Conservation (phyloP, 2,797 vertebrate genomes). For the Paratrypauchen microcephalus region DNA sequence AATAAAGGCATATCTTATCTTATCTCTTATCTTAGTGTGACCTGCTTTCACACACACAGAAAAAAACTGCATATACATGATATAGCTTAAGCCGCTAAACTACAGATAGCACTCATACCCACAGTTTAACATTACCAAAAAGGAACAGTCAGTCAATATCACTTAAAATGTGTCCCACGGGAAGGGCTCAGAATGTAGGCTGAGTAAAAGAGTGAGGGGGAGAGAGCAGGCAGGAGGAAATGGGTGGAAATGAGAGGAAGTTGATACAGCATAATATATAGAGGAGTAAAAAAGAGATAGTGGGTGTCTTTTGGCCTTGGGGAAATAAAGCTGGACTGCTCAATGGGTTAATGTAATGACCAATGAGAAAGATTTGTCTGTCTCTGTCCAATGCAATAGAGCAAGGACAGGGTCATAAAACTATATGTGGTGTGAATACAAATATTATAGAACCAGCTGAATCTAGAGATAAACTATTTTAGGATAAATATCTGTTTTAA, state of each 20-base stretch:
- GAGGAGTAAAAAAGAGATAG: conserved; percentile 44
- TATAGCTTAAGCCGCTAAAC: conserved; percentile 13
- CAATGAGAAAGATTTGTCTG: conserved; percentile 41
- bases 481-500: background rate
- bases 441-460: background rate
- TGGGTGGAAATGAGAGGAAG: conserved; percentile 62
- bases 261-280: conserved; percentile 59
- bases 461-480: background rate
- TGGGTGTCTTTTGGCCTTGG: conserved; percentile 28
- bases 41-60: conserved; percentile 27
- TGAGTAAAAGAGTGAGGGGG: conserved; percentile 32
- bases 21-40: too few species aligned
- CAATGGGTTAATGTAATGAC: conserved; percentile 39
- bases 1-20: too few species aligned
- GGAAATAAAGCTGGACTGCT: conserved; percentile 44
- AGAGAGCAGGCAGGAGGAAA: conserved; percentile 44
- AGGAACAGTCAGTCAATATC: conserved; percentile 60
- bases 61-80: conserved; percentile 1
- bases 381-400: conserved; percentile 45
- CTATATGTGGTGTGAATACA: conserved; percentile 19
- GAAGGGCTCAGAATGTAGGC: conserved; percentile 53
- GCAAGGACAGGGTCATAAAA: conserved; percentile 34
- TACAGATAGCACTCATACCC: conserved; percentile 33
- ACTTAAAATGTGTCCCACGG: conserved; percentile 59
- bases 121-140: conserved; percentile 43